Evolutionary conservation across 2,797 vertebrate species (phyloP), one percentile per base, ranked within the genome.

Genomic region (Phoxinus dragarum): DNA sequence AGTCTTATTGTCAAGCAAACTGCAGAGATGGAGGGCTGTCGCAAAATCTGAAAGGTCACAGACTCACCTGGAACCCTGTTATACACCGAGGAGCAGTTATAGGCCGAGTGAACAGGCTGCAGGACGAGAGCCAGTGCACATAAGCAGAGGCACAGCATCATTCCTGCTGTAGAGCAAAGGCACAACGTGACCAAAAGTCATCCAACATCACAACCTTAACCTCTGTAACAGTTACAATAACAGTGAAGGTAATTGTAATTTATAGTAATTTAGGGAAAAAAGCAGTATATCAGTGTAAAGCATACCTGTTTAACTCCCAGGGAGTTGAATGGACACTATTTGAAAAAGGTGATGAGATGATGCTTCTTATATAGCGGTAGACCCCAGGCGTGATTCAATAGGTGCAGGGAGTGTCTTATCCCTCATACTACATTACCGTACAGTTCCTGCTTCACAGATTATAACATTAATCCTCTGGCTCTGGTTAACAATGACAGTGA

Each of bases 61-160:
- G 34, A 90, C 90, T 85, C 67, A 92, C 95, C 93, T 88, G 95
- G 95, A 49, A 89, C 92, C 86, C 94, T 92, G 0, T 94, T 5
- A 66, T 95, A 94, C 40, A 75, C 64, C 0, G 91, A 74, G 0
- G 95, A 92, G 87, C 96, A 96, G 91, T 94, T 96, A 85, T 93
- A 93, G 8, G 87, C n/a, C 19, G 91, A 88, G n/a, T 88, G 36
- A 79, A 91, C 88, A 1, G 92, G 91, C 47, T 91, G 92, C 40
- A 94, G 68, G n/a, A 92, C 42, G 59, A 91, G n/a, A 36, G 76
- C 90, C 93, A 95, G 71, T 75, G 94, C 88, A 84, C 88, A 89
- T 89, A 95, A 86, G 88, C 88, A 92, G 36, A 92, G 66, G 23
- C 27, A 89, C 49, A 82, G 40, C 86, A 88, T 72, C 88, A 87